Evolutionary conservation across 2,113 vertebrate species (phyloP), one percentile per base, ranked within the genome.

Genomic region (Pontoporia blainvillei): DNA sequence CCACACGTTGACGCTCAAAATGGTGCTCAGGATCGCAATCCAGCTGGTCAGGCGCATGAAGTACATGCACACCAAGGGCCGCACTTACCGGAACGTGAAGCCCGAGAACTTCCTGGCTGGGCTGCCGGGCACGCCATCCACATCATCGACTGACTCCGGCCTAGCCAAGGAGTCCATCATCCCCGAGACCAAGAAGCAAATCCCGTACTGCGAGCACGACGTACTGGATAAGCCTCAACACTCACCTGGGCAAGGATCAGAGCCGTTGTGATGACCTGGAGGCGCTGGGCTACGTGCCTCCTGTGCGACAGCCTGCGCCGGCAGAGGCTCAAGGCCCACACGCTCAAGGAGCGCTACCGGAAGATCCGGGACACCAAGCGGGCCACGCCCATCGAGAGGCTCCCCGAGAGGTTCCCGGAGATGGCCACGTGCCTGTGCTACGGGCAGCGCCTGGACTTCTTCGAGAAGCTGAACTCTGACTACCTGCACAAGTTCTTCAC

Each of bases 181-280:
- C 98, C 99, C 99, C 0, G 99, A 99, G 99, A 99, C 99, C 99
- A 99, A 99, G 99, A 99, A 99, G 99, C 99, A 99, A 99, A 99
- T 99, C 99, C 99, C 99, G 0, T 99, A 99, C 98, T 98, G 99
- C 97, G 99, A 99, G 99, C 97, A 99, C 99, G 0, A 99, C 99
- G 0, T 99, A 99, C 94, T 99, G 99, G 98, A 99, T 99, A 99
- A 99, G 99, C 99, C 99, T 99, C 98, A 99, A 99, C 98, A 99
- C 99, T 23, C 99, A 99, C 98, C 98, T 99, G 69, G 99, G 99
- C 96, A 99, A 99, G 98, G 99, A 99, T 97, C 99, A 99, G 99
- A 99, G 99, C 98, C 99, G 99, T 98, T 99, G 99, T 97, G 99
- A 99, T 0, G 99, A 99, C 97, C 98, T 99, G 98, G 99, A 99